Conservation (phyloP, 2,888 invertebrate species). For the Cosmia pyralina region DNA sequence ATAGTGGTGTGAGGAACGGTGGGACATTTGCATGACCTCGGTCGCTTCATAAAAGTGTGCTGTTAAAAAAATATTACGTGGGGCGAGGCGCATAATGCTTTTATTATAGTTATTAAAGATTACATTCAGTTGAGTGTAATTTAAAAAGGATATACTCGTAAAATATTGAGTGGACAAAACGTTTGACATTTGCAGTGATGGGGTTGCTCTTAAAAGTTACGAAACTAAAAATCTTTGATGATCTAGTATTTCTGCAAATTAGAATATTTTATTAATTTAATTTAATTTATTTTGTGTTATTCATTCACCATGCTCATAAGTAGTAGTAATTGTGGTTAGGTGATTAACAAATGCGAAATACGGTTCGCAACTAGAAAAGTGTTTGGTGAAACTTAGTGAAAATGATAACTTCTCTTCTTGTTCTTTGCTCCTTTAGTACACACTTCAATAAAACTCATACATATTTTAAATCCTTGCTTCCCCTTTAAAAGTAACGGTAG, state of each 20-base stretch:
- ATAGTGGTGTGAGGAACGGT: conserved; percentile 82
- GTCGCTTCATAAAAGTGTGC: conserved; percentile 62
- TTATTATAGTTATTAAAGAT: conserved; percentile 63
- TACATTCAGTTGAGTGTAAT: conserved; percentile 54
- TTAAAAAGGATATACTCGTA: conserved; percentile 40
- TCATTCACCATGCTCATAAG: not conserved
- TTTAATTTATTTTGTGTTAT: not conserved
- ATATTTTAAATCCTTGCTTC: conserved; percentile 41
- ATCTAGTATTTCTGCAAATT: not conserved
- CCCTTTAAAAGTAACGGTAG: conserved; percentile 27
- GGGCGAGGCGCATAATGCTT: conserved; percentile 58
- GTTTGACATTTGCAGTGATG: not conserved
- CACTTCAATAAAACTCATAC: conserved; percentile 33
- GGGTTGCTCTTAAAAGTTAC: not conserved
- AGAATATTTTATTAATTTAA: no score
- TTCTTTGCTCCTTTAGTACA: not conserved
- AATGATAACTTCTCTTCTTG: no score
- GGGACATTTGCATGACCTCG: conserved; percentile 80
- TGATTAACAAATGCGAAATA: not conserved
- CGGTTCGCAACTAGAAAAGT: no score
- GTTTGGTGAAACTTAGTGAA: no score
- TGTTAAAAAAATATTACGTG: conserved; percentile 67
- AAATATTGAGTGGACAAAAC: conserved; percentile 32
- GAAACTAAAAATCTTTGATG: not conserved
- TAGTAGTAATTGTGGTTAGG: not conserved